These are phyloP conservation scores for Epinephelus coioides DNA, from an alignment of 2,797 vertebrate genomes.

Conservation along the genomic window DNA sequence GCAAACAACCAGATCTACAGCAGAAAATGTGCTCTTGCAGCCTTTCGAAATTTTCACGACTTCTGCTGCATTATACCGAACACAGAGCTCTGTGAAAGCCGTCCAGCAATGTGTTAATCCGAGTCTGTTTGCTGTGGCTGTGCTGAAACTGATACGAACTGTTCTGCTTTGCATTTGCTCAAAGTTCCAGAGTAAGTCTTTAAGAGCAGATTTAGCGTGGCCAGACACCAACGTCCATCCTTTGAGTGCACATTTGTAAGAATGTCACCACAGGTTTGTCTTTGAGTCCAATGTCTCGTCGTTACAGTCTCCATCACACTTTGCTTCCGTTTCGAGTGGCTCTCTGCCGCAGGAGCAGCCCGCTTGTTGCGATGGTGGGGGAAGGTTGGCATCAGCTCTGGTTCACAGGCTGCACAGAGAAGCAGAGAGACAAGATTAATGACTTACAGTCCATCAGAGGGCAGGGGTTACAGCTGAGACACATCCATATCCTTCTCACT, in stretches of 20 bases:
- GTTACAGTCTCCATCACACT: constrained; percentile 74
- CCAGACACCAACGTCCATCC: not conserved
- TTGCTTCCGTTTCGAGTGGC: constrained; percentile 88
- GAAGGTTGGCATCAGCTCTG: constrained; percentile 98
- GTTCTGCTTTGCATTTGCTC: not conserved
- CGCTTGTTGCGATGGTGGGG: constrained; percentile 97
- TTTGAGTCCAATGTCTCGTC: not conserved
- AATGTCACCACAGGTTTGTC: too few species aligned
- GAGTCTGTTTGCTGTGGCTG: not conserved
- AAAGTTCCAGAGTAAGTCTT: not conserved
- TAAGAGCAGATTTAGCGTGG: not conserved
- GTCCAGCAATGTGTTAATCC: not conserved
- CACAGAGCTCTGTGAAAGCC: not conserved
- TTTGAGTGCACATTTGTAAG: not conserved
- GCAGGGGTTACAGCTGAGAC: not conserved
- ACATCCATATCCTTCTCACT: constrained; percentile 73
- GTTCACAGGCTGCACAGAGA: constrained; percentile 90
- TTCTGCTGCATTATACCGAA: not conserved
- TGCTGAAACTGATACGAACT: not conserved
- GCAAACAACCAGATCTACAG: not conserved
- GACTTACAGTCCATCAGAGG: too few species aligned
- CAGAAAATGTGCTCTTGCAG: not conserved
- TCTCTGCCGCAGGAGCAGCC: constrained; percentile 64
- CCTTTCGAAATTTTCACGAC: too few species aligned
- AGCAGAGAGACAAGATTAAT: not conserved